These are phyloP conservation scores for Megaleporinus macrocephalus DNA, from an alignment of 2,113 vertebrate genomes.

Conservation along the genomic window DNA sequence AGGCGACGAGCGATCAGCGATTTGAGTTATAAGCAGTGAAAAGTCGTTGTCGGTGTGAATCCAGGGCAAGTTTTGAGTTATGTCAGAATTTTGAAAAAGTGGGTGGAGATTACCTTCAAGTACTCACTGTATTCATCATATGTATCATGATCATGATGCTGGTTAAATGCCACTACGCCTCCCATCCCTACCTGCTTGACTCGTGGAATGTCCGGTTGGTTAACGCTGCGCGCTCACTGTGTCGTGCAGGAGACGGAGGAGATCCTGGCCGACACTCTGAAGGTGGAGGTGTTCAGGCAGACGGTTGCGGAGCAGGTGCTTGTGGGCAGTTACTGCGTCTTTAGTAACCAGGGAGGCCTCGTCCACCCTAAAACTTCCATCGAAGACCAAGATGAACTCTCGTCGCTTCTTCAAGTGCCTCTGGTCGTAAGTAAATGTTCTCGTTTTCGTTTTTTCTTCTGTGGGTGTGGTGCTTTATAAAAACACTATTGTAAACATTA, in stretches of 20 bases:
- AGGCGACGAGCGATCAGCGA: too few relatives aligned
- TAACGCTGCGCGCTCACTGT: neutral
- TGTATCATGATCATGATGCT: too few relatives aligned
- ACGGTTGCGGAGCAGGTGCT: conserved; percentile 95
- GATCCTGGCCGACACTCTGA: conserved; percentile 92
- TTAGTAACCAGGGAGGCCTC: conserved; percentile 96
- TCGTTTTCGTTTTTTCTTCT: neutral
- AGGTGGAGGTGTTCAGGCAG: conserved; percentile 98
- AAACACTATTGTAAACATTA: too few relatives aligned
- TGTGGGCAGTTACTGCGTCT: conserved; percentile 93
- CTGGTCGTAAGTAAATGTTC: conserved; percentile 87
- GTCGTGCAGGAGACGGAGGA: conserved; percentile 93
- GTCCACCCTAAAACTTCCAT: conserved; percentile 95
- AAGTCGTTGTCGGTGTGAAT: too few relatives aligned
- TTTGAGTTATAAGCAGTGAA: too few relatives aligned
- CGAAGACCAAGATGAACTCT: conserved; percentile 96
- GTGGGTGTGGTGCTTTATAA: too few relatives aligned
- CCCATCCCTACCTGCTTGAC: too few relatives aligned
- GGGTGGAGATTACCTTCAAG: too few relatives aligned
- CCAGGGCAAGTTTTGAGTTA: too few relatives aligned
- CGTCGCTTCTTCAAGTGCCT: conserved; percentile 94
- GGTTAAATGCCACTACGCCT: too few relatives aligned
- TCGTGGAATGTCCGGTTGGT: neutral
- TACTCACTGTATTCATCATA: too few relatives aligned
- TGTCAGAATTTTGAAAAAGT: too few relatives aligned